phyloP scores from a whole-genome alignment of 1,140 invertebrate species.

The Magallana angulata region DNA sequence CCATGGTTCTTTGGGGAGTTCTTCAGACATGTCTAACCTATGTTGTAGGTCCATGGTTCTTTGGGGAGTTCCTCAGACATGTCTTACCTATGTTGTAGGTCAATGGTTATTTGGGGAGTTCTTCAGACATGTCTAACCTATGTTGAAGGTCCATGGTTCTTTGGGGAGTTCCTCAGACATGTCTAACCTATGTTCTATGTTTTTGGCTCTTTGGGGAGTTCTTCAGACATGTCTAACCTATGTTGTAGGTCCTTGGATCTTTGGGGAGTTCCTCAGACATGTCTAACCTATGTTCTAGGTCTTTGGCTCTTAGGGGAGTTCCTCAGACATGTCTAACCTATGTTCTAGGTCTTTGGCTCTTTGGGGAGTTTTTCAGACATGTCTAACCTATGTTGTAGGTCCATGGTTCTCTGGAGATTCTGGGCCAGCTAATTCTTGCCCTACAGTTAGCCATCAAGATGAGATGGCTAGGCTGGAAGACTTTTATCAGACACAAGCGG shows the following conservation, averaged over 20 bases:
- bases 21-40: neutral
- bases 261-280: conserved; percentile 82
- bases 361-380: neutral
- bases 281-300: conserved; percentile 77
- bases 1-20: conserved; percentile 89
- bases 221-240: neutral
- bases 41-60: conserved; percentile 86
- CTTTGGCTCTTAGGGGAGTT: conserved; percentile 89
- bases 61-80: conserved; percentile 82
- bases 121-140: neutral
- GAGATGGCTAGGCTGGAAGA: conserved; percentile 91
- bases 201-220: conserved; percentile 89
- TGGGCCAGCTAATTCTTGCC: conserved; percentile 88
- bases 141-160: conserved; percentile 86
- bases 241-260: conserved; percentile 86
- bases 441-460: conserved; percentile 90
- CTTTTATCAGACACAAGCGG: conserved; percentile 90
- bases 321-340: neutral
- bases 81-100: conserved; percentile 77
- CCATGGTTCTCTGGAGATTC: conserved; percentile 91
- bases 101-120: conserved; percentile 89
- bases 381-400: conserved; percentile 77
- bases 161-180: conserved; percentile 82
- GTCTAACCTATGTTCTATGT: conserved; percentile 77
- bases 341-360: too few species aligned